Base-by-base conservation (phyloP, 1,140 invertebrate species). In the Periplaneta americana region DNA sequence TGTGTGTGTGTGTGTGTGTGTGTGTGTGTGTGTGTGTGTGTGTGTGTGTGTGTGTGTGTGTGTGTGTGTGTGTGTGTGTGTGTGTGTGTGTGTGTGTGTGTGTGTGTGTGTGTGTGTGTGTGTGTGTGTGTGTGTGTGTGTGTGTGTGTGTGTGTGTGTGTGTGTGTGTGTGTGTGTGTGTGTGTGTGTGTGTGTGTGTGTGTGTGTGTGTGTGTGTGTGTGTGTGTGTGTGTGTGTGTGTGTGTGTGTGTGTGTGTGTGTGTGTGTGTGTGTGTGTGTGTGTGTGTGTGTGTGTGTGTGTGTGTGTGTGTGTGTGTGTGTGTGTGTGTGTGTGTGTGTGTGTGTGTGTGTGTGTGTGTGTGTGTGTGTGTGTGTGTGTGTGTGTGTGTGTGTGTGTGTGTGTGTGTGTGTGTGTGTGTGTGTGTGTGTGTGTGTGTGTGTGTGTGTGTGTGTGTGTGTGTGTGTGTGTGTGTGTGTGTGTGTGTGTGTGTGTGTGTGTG, bases 21-120 rank as follows among this genome's bases (percentile, higher is more conserved):
- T 81, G 80, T 81, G 80, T 81, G 80, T 81, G 80, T 81, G 80
- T 81, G 80, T 81, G 80, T 81, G 80, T 81, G 80, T 81, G 80
- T 81, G 80, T 81, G 80, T 81, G 80, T 81, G 80, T 81, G 80
- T 81, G 80, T 81, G 80, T 81, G 80, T 81, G 80, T 81, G 80
- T 81, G 80, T 81, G 80, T 81, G 80, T 81, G 80, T 81, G 80
- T 80, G 80, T 81, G 80, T 80, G 80, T 81, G 80, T 81, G 80
- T 80, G 77, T 80, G 80, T 81, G 80, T 80, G 80, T 81, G 80
- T 80, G 80, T 81, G 80, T 80, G 80, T 81, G 80, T 81, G 80
- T 81, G 81, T 82, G 87, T 88, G 18, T 89, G 88, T 85, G 83
- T 87, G 74, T 80, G 80, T 80, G 80, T 80, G 80, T 80, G 80